Evolutionary conservation across 1,140 invertebrate species (phyloP).

Genomic region (Drosophila eugracilis): DNA sequence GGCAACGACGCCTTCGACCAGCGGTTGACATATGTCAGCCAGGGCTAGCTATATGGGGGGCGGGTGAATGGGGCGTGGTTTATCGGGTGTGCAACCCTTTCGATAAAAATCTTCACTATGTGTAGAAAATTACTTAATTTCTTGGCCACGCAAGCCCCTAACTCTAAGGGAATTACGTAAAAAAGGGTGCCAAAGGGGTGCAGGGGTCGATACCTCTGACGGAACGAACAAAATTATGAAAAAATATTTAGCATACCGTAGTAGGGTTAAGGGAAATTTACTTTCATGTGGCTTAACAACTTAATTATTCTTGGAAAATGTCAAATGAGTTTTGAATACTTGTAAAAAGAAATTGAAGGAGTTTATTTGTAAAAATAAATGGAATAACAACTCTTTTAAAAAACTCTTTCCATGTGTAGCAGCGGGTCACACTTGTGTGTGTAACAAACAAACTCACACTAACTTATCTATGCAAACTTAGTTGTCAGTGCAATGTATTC

Average conservation of each 20-base stretch:
- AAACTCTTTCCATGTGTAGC: no score
- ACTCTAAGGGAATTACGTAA: slow-evolving; percentile 10
- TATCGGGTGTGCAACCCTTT: slow-evolving; percentile 64
- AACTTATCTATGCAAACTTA: no score
- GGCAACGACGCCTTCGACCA: slow-evolving; percentile 49
- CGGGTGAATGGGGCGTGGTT: slow-evolving; percentile 7
- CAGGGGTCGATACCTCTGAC: slow-evolving; percentile 4
- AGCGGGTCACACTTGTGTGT: no score
- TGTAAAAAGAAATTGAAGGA: no score
- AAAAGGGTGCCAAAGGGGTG: slow-evolving; percentile 24
- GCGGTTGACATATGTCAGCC: slow-evolving; percentile 71
- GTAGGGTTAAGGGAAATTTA: neutral
- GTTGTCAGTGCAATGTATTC: no score
- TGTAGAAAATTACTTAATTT: slow-evolving; percentile 81
- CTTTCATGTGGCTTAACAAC: slow-evolving; percentile 3
- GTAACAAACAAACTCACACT: no score
- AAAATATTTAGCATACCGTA: neutral
- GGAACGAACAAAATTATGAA: slow-evolving; percentile 7
- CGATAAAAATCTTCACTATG: slow-evolving; percentile 66
- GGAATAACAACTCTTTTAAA: no score
- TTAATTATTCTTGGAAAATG: slow-evolving; percentile 7
- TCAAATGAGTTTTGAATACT: no score
- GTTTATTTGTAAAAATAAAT: no score
- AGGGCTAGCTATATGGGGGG: neutral
- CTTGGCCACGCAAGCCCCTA: slow-evolving; percentile 24